Percentiles rank a stretch among this genome's conserved stretches.
phyloP scores from a whole-genome alignment of 2,888 invertebrate genomes.

The Limnephilus marmoratus region DNA sequence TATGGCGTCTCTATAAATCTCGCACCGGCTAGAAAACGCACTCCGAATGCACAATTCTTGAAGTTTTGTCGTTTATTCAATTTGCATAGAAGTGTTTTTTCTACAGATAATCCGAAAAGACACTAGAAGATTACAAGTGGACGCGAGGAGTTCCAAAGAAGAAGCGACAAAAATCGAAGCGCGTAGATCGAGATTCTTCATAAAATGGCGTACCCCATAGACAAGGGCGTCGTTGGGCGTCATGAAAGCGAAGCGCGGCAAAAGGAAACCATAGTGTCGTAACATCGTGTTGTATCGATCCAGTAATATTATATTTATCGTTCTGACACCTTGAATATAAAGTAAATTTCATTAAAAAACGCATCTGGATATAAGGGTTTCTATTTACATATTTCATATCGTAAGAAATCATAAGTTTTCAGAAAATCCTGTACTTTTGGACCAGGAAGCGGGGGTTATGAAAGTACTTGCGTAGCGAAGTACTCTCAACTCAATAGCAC shows the following conservation, averaged over 20 bases:
- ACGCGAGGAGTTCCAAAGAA: conserved; percentile 45
- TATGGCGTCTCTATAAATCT: conserved; percentile 46
- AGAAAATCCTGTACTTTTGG: no score
- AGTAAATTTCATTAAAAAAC: no score
- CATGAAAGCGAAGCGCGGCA: conserved; percentile 51
- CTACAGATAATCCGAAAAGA: conserved; percentile 43
- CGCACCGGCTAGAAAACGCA: not conserved
- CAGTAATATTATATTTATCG: not conserved
- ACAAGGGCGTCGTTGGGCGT: conserved; percentile 55
- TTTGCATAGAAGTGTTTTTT: conserved; percentile 45
- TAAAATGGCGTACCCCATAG: conserved; percentile 55
- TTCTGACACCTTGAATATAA: no score
- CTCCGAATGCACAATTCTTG: not conserved
- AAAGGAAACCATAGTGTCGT: conserved; percentile 42
- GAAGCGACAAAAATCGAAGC: conserved; percentile 54
- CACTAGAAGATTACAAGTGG: conserved; percentile 13
- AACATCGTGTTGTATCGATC: conserved; percentile 26
- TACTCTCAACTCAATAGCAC: no score
- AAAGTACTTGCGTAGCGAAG: no score
- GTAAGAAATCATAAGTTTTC: no score
- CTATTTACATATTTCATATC: no score
- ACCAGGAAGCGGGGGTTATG: no score
- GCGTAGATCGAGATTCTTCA: conserved; percentile 49
- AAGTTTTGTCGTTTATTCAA: conserved; percentile 25
- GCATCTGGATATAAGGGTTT: no score